Percentiles rank a stretch among this genome's conserved stretches.
Conservation (phyloP, 2,797 vertebrate species). For the Vultur gryphus region DNA sequence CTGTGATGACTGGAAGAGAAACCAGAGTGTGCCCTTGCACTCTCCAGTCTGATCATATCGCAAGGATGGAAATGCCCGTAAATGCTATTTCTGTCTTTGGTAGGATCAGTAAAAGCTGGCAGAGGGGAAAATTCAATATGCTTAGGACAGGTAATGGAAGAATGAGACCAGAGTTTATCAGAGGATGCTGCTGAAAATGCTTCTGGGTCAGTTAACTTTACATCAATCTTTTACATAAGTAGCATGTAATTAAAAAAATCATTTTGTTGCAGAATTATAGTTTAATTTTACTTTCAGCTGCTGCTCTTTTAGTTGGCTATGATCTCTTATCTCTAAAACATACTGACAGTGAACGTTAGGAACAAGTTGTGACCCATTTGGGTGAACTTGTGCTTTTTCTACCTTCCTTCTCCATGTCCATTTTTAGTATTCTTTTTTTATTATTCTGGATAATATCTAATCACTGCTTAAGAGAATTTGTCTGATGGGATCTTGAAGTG, state of each 20-base stretch:
- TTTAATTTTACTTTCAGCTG: neutral
- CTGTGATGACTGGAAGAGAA: neutral
- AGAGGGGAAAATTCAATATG: neutral
- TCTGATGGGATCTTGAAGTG: conserved; percentile 53
- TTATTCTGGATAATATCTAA: conserved; percentile 53
- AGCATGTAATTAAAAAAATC: neutral
- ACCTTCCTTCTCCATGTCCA: neutral
- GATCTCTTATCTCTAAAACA: conserved; percentile 8
- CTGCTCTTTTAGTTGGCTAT: neutral
- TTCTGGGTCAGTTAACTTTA: neutral
- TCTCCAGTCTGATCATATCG: neutral
- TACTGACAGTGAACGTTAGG: neutral
- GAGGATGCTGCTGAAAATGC: neutral
- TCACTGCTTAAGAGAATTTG: conserved; percentile 61
- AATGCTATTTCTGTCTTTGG: neutral
- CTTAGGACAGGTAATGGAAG: neutral
- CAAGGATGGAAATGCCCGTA: neutral
- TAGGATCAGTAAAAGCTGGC: neutral
- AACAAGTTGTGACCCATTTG: conserved; percentile 29
- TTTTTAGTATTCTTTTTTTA: conserved; percentile 56
- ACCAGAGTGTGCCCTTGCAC: neutral
- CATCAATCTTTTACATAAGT: neutral
- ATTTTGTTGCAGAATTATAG: neutral
- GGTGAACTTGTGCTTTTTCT: neutral
- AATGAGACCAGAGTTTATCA: neutral